Conservation (phyloP, 1,140 invertebrate species). For the Trypoxylus dichotomus region DNA sequence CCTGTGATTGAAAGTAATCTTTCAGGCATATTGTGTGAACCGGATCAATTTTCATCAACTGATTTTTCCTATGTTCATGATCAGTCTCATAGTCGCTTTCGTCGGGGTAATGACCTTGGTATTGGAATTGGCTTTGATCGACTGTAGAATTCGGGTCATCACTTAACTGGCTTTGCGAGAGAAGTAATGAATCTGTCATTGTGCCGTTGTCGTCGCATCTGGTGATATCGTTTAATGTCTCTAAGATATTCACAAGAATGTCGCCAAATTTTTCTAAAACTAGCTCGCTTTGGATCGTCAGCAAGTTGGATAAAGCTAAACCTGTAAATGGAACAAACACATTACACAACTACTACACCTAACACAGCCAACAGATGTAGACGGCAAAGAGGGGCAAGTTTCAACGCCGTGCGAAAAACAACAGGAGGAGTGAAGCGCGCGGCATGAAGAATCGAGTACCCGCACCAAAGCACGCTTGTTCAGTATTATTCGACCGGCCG, state of each 20-base stretch:
- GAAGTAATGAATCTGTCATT: constrained; percentile 55
- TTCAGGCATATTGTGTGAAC: constrained; percentile 71
- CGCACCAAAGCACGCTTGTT: no score
- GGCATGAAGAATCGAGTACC: no score
- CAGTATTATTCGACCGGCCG: no score
- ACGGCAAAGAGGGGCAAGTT: no score
- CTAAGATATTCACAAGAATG: constrained; percentile 77
- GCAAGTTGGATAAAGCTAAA: constrained; percentile 78
- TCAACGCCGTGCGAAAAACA: no score
- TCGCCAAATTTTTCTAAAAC: constrained; percentile 73
- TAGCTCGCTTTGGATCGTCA: constrained; percentile 67
- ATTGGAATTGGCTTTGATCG: constrained; percentile 11
- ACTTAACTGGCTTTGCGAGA: constrained; percentile 51
- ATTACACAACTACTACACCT: no score
- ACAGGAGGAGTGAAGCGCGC: no score
- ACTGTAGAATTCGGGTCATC: not conserved
- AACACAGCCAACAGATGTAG: no score
- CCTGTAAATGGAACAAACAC: constrained; percentile 51
- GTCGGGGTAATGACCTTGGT: constrained; percentile 51
- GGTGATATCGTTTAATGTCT: constrained; percentile 85
- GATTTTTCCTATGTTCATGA: constrained; percentile 61
- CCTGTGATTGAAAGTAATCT: constrained; percentile 69
- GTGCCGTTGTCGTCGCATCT: constrained; percentile 68
- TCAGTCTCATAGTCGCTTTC: constrained; percentile 58
- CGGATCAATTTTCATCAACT: constrained; percentile 67